Evolutionary conservation across 1,140 invertebrate species (phyloP).

Genomic region (Apis laboriosa): DNA sequence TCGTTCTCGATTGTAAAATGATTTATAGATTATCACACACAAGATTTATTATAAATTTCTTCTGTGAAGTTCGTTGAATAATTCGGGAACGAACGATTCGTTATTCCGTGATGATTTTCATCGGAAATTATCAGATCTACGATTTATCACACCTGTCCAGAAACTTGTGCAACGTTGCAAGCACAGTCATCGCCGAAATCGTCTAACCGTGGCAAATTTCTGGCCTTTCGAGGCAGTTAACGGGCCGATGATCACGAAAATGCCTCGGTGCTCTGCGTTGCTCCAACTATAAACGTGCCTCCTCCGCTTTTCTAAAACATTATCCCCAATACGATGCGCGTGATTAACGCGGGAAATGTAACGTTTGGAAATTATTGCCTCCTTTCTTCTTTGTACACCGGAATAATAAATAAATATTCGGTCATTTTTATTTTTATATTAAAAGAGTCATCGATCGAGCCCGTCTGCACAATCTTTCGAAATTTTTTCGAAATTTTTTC

Average conservation of each 20-base stretch:
- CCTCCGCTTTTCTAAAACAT: neutral
- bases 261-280: neutral
- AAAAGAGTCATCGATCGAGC: too few species aligned
- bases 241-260: slow-evolving; percentile 6
- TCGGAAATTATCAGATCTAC: neutral
- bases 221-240: neutral
- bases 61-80: too few species aligned
- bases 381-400: neutral
- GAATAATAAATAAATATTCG: neutral
- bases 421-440: too few species aligned
- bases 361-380: neutral
- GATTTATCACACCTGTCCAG: neutral
- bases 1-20: too few species aligned
- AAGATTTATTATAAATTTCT: neutral
- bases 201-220: slow-evolving; percentile 1
- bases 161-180: neutral
- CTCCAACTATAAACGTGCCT: neutral
- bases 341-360: neutral
- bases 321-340: neutral
- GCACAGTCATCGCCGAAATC: neutral
- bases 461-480: too few species aligned
- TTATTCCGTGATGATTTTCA: neutral
- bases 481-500: neutral
- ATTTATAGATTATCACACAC: too few species aligned
- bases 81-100: too few species aligned